Percentiles rank a stretch among this genome's conserved stretches.
These are phyloP conservation scores for Campoletis raptor DNA, from an alignment of 2,888 invertebrate species.

Conservation along the genomic window DNA sequence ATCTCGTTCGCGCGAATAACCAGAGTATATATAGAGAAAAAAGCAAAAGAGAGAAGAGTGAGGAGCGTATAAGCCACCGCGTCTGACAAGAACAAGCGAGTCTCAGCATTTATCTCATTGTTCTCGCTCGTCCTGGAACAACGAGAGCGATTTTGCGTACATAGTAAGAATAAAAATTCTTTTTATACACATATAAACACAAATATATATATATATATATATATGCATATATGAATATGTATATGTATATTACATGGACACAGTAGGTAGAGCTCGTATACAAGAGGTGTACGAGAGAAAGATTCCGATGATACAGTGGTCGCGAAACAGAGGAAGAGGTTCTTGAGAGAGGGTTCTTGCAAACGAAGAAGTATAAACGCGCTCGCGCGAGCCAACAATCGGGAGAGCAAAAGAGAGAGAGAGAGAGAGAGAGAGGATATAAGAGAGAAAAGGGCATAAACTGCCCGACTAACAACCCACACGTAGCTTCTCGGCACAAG, in stretches of 20 bases:
- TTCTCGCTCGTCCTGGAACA: slow-evolving; percentile 66
- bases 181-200: neutral
- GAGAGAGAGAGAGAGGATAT: slow-evolving; percentile 40
- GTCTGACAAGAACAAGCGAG: slow-evolving; percentile 68
- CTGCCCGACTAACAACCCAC: slow-evolving; percentile 83
- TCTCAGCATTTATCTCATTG: slow-evolving; percentile 70
- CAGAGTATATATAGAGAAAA: slow-evolving; percentile 6
- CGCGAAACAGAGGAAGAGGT: slow-evolving; percentile 55
- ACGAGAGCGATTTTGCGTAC: slow-evolving; percentile 67
- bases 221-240: neutral
- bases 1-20: slow-evolving; percentile 40
- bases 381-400: slow-evolving; percentile 56
- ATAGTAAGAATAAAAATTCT: slow-evolving; percentile 56
- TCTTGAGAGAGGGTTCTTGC: slow-evolving; percentile 41
- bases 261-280: slow-evolving; percentile 49
- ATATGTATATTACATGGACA: slow-evolving; percentile 12
- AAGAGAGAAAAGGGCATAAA: slow-evolving; percentile 77
- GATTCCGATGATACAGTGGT: slow-evolving; percentile 69
- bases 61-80: slow-evolving; percentile 55
- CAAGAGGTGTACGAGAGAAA: slow-evolving; percentile 62
- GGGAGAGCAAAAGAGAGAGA: slow-evolving; percentile 50
- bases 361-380: slow-evolving; percentile 69
- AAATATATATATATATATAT: slow-evolving; percentile 6
- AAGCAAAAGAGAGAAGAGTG: slow-evolving; percentile 17
- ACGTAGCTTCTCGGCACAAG: slow-evolving; percentile 75